These are phyloP conservation scores for Acanthurus lineatus DNA, from an alignment of 2,797 vertebrate genomes.

Conservation along the genomic window DNA sequence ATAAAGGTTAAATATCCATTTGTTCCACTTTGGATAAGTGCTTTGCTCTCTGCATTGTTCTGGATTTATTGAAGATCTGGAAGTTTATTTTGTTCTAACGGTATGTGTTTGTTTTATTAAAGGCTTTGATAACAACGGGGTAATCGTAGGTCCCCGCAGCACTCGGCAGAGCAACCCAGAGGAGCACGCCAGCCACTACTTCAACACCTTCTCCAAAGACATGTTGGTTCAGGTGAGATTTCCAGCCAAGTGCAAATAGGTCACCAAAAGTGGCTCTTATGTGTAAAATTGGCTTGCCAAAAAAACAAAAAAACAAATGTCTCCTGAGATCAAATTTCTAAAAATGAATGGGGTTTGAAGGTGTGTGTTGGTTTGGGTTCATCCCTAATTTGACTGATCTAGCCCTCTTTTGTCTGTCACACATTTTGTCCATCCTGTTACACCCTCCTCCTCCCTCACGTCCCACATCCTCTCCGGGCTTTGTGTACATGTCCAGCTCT, in stretches of 20 bases:
- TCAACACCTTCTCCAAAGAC: constrained; percentile 97
- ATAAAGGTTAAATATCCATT: not conserved
- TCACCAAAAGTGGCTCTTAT: not conserved
- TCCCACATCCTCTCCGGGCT: constrained; percentile 34
- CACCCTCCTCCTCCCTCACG: constrained; percentile 11
- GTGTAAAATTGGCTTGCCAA: not conserved
- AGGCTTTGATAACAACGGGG: constrained; percentile 98
- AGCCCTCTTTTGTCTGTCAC: not conserved
- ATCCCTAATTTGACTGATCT: constrained; percentile 24
- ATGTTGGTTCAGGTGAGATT: constrained; percentile 93
- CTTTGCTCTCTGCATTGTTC: constrained; percentile 26
- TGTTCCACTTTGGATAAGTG: not conserved
- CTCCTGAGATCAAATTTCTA: not conserved
- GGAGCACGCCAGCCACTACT: constrained; percentile 96
- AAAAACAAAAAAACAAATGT: constrained; percentile 11
- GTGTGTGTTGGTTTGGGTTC: not conserved
- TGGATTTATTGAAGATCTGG: constrained; percentile 13
- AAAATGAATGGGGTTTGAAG: not conserved
- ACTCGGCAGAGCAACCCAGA: constrained; percentile 96
- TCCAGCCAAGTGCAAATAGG: constrained; percentile 3
- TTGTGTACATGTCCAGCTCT: constrained; percentile 29
- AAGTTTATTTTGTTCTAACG: constrained; percentile 1
- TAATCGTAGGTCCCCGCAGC: constrained; percentile 93
- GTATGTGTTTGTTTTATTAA: constrained; percentile 37
- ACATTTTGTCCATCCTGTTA: constrained; percentile 23